Evolutionary conservation across 2,797 vertebrate genomes (phyloP), one percentile per base, ranked within the genome.

Genomic region (Rhynchotus rufescens): DNA sequence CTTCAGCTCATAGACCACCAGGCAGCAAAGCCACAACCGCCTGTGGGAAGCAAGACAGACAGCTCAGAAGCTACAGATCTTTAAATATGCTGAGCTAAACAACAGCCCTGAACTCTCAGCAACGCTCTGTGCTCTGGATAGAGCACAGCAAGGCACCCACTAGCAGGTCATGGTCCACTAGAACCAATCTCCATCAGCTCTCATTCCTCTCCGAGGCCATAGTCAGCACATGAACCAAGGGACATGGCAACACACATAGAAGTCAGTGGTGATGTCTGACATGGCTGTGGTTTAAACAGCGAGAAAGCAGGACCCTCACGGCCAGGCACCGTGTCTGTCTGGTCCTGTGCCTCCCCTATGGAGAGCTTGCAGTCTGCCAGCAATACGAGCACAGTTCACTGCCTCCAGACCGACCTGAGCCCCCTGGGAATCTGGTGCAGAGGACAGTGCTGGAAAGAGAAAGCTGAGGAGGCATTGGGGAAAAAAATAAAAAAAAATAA

Each of bases 271-370:
- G 23, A 9, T 26, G 62, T 67, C 15, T 89, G 62, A 21, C 7
- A 34, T 36, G 60, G 34, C 40, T 2, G 0, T 9, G 11, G 2
- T 51, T 67, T 8, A 1, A 15, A 5, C 1, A 3, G 17, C 10
- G 44, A 7, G 19, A 67, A 38, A 47, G 12, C 6, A 1, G 0
- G 17, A 16, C 42, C 38, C 21, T 36, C 38, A 30, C 11, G 25
- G 26, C 5, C 1, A 15, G 20, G 10, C 19, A 32, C 5, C 22
- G n/a, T 6, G 38, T 49, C 25, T 38, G 36, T 30, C 47, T 22
- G 67, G 56, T 21, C 49, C 5, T 1, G 13, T 4, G 15, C 6
- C 66, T 49, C 45, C 45, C 16, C 34, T 32, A 26, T 7, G 13
- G 47, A 30, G 25, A 38, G 25, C 26, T 25, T 20, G 36, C 25